These are phyloP conservation scores for Parelbella ahira DNA, from an alignment of 2,888 invertebrate species.

Conservation along the genomic window DNA sequence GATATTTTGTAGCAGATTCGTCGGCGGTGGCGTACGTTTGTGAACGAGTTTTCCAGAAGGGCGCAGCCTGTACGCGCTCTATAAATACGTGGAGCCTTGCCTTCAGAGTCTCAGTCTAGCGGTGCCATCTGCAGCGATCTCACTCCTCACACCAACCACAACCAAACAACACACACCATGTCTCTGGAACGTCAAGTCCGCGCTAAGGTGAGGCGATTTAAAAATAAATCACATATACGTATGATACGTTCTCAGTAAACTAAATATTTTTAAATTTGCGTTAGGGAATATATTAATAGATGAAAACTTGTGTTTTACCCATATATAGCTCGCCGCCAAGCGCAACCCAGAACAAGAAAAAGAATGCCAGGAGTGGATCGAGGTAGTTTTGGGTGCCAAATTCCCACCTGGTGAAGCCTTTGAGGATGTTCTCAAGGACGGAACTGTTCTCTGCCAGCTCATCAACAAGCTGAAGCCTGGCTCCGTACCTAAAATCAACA, in stretches of 20 bases:
- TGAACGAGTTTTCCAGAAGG: constrained; percentile 73
- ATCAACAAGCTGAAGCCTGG: constrained; percentile 97
- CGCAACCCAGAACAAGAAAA: constrained; percentile 90
- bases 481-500: constrained; percentile 93
- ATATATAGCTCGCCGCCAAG: constrained; percentile 87
- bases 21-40: constrained; percentile 47
- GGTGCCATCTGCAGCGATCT: constrained; percentile 55
- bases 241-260: too few relatives aligned
- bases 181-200: constrained; percentile 96
- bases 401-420: constrained; percentile 90
- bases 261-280: too few relatives aligned
- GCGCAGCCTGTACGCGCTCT: constrained; percentile 59
- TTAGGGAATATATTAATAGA: too few relatives aligned
- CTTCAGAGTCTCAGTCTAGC: constrained; percentile 76
- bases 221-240: constrained; percentile 18
- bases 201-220: constrained; percentile 85
- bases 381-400: constrained; percentile 91
- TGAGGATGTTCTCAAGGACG: constrained; percentile 95
- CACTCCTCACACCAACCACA: constrained; percentile 48
- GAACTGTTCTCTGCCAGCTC: constrained; percentile 94
- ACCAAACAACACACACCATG: constrained; percentile 79
- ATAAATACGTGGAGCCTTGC: constrained; percentile 71
- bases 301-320: not conserved
- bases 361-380: constrained; percentile 96
- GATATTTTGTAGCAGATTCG: constrained; percentile 55